Conservation (phyloP, 30 jellyfish, hydroid and myxozoan species). For the Chrysaora quinquecirrha region DNA sequence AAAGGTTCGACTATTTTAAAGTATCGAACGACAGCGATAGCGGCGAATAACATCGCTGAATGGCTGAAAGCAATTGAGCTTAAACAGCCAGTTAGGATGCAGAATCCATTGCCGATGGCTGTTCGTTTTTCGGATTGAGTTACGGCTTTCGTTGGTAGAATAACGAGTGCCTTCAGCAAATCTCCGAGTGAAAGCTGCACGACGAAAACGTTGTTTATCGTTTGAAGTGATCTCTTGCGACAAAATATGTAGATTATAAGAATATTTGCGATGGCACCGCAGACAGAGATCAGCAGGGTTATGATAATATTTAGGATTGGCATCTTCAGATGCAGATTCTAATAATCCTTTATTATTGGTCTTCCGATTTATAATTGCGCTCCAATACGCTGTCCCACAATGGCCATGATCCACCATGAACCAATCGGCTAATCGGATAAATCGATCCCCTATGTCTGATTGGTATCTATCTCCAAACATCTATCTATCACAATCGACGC, state of each 20-base stretch:
- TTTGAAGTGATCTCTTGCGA: slow-evolving; percentile 23
- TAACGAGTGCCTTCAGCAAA: slow-evolving; percentile 22
- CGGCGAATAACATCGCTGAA: slow-evolving; percentile 69
- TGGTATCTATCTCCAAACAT: too few species aligned
- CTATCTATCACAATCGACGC: too few species aligned
- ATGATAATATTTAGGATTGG: slow-evolving; percentile 3
- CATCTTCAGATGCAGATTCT: too few species aligned
- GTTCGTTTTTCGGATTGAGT: slow-evolving; percentile 4
- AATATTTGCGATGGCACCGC: slow-evolving; percentile 29
- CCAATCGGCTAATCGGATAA: too few species aligned
- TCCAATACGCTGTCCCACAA: too few species aligned
- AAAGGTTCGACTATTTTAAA: slow-evolving; percentile 51
- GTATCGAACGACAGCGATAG: slow-evolving; percentile 75
- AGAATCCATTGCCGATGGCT: neutral
- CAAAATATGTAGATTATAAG: slow-evolving; percentile 27
- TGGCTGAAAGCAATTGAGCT: slow-evolving; percentile 58
- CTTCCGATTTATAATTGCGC: too few species aligned
- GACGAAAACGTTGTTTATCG: slow-evolving; percentile 26
- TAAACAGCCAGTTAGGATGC: slow-evolving; percentile 70
- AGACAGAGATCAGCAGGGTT: slow-evolving; percentile 6
- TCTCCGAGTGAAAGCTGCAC: slow-evolving; percentile 57
- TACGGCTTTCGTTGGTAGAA: slow-evolving; percentile 29
- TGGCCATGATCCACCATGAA: too few species aligned
- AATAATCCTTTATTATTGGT: too few species aligned
- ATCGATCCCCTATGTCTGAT: too few species aligned